Base-by-base conservation (phyloP, 2,888 invertebrate genomes). In the Cheilosia urbana region DNA sequence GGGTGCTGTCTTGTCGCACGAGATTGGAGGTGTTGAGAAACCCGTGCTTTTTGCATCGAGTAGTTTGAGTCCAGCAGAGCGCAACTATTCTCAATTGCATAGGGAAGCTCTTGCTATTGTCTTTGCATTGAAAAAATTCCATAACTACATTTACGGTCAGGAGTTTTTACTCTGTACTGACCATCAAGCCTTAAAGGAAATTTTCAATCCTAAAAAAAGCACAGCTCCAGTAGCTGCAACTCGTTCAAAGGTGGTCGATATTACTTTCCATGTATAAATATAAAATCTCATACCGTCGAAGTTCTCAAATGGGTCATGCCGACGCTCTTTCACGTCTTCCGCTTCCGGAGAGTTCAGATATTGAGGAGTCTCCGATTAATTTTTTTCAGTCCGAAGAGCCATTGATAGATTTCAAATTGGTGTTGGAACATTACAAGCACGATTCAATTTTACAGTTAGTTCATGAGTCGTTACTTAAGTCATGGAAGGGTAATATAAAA, bases 61-160 rank as follows among this genome's bases (percentile, higher is more conserved):
- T 30, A 30, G 30, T 30, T 30, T 30, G 30, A 30, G 30, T 30
- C 30, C 7, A 7, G 30, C 30, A 30, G 30, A 30, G 9, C 30
- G 30, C 30, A 30, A 30, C 2, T 30, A 30, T 9, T 30, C 30
- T 9, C 30, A 30, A 30, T 30, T 30, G 9, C 63, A 69, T n/a
- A 6, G 73, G 13, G 72, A 75, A 17, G 73, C 65, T 17, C 49
- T 65, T 17, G 65, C 75, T 15, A 57, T 55, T 0, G 47, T 75
- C 0, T 57, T 65, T 57, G 57, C 65, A 2, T 6, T 65, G 11
- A 4, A 75, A 62, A 89, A 89, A 83, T 92, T 92, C 81, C 89
- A 90, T 66, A 87, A 90, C 40, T 92, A 90, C 79, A 34, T 92
- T 2, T 90, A 88, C 84, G 92, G 92, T 4, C 45, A 76, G 15